A percentile compares a stretch with the other conserved stretches of the same genome.
These are phyloP conservation scores for Halocaridina rubra DNA, from an alignment of 2,888 invertebrate genomes.

Conservation along the genomic window DNA sequence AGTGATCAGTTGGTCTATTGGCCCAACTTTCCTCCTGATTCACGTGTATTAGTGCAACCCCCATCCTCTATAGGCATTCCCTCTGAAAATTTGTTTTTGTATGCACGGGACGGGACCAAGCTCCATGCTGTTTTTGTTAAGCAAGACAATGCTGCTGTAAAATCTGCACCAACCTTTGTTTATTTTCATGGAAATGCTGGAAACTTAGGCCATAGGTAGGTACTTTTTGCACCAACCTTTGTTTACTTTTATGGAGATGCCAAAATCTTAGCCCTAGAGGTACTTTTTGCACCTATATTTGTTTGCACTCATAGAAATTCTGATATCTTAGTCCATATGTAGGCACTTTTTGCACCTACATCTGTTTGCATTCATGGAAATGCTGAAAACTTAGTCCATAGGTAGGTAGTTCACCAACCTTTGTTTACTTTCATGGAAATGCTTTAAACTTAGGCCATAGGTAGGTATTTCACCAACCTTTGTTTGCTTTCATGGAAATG, in stretches of 20 bases:
- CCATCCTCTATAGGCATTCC: constrained; percentile 88
- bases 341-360: constrained; percentile 81
- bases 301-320: no score
- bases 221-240: no score
- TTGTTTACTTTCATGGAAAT: no score
- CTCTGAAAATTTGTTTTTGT: constrained; percentile 84
- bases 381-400: constrained; percentile 96
- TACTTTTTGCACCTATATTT: no score
- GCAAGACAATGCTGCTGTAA: constrained; percentile 77
- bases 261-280: no score
- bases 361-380: constrained; percentile 94
- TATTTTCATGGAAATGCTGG: constrained; percentile 97
- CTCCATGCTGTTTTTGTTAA: constrained; percentile 86
- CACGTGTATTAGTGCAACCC: constrained; percentile 86
- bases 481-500: no score
- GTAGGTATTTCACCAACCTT: no score
- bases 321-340: no score
- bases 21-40: constrained; percentile 89
- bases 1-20: constrained; percentile 89
- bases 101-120: constrained; percentile 80
- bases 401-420: no score
- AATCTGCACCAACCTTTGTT: constrained; percentile 80
- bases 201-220: constrained; percentile 90
- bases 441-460: no score
- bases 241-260: no score